phyloP scores from a whole-genome alignment of 2,797 vertebrate species.

The Trachops cirrhosus region DNA sequence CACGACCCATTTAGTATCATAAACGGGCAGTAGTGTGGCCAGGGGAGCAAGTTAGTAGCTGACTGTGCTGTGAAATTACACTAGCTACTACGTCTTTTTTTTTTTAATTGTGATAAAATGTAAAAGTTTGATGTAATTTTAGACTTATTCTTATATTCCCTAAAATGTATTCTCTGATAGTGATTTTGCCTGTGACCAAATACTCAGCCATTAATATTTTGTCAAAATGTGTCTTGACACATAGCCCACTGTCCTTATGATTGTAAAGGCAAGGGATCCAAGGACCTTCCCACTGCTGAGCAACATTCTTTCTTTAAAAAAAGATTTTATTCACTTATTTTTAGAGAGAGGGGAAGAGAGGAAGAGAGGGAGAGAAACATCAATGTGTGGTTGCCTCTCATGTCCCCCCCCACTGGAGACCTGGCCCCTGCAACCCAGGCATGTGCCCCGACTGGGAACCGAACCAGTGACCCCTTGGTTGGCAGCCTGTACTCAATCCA shows the following conservation, averaged over 20 bases:
- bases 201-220: background rate
- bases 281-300: background rate
- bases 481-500: no score
- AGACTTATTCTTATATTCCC: background rate
- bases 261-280: background rate
- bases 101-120: background rate
- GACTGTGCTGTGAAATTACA: background rate
- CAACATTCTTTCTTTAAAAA: background rate
- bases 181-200: background rate
- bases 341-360: no score
- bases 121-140: background rate
- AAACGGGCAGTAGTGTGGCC: background rate
- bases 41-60: background rate
- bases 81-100: no score
- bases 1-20: background rate
- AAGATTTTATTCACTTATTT: no score
- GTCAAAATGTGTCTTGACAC: background rate
- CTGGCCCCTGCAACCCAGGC: no score
- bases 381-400: no score
- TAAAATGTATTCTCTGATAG: background rate
- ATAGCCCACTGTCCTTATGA: background rate
- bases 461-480: no score
- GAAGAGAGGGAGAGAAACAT: no score
- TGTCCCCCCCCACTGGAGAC: no score
- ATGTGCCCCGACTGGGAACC: no score